A percentile compares a stretch with the other conserved stretches of the same genome.
Conservation (phyloP, 2,797 vertebrate genomes). For the Anniella stebbinsi region DNA sequence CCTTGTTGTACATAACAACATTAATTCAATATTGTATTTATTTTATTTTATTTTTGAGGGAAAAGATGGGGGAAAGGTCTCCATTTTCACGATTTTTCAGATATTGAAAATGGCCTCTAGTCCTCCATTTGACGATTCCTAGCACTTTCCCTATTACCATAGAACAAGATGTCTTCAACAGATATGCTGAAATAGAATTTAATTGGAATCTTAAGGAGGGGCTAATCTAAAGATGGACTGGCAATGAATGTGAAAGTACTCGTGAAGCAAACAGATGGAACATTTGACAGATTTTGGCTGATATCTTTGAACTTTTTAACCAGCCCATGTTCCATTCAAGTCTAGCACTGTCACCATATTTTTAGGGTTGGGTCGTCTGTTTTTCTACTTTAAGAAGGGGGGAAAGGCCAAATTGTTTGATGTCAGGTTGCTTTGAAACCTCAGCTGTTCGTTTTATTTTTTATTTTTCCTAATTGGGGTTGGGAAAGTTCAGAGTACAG, state of each 20-base stretch:
- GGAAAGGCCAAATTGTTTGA: conserved; percentile 15
- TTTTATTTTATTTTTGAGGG: too few relatives aligned
- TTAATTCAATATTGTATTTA: too few relatives aligned
- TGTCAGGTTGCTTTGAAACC: conserved; percentile 48
- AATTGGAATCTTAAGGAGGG: neutral
- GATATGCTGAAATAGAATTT: neutral
- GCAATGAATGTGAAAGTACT: neutral
- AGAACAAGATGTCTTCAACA: neutral
- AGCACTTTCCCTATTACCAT: neutral
- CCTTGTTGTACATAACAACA: too few relatives aligned
- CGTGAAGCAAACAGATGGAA: neutral
- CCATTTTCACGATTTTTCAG: neutral
- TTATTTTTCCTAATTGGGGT: conserved; percentile 52
- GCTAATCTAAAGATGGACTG: neutral
- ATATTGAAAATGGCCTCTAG: neutral
- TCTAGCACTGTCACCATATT: neutral
- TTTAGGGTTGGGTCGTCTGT: conserved; percentile 4
- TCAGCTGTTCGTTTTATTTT: conserved; percentile 69
- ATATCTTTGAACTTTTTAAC: neutral
- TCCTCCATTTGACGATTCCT: neutral
- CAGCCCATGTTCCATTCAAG: neutral
- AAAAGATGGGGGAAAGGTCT: neutral
- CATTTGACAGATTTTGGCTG: neutral
- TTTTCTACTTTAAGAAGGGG: conserved; percentile 13
- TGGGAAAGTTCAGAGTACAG: conserved; percentile 62